Base-by-base conservation (phyloP, 2,888 invertebrate species). In the Acanthosepion esculentum region DNA sequence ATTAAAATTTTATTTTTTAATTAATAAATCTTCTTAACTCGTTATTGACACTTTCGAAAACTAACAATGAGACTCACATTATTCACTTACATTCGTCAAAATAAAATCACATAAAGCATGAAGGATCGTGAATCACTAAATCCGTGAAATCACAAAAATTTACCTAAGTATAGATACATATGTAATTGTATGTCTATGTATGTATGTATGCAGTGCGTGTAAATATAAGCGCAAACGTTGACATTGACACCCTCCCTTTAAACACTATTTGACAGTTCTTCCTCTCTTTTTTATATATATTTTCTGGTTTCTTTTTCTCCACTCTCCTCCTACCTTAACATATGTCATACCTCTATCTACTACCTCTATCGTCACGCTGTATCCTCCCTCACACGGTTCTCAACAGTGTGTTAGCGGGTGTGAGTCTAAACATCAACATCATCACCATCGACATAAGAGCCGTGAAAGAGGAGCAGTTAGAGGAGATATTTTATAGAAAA, bases 201-300 rank as follows among this genome's bases (percentile, higher is more conserved):
- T 26, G 29, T 64, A 64, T 26, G 29, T 64, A 64, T 23, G 26
- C 26, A 64, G 1, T 78, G 15, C 18, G 33, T 78, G 23, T n/a
- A n/a, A n/a, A 78, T 12, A 15, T 20, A 41, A 15, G 10, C 1
- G 3, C 48, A 53, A 15, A 12, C 41, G 93, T 48, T 50, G 93
- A 48, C 53, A 93, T 93, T 53, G 50, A 93, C 48, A n/a, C 53
- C 48, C 92, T 92, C 92, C 92, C 53, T 48, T 53, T 92, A 48
- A 48, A 50, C 23, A 48, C 53, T 33, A 29, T 20, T 92, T 53
- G 48, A 53, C 48, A 50, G n/a, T 10, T 20, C 92, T n/a, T 8
- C 48, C 92, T 15, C 92, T 92, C 53, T 53, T 64, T 53, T 64
- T 26, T 26, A 26, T 29, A 23, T 48, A 12, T 53, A 29, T n/a